Evolutionary conservation across 2,888 invertebrate species (phyloP).

Genomic region (Eupelmus urozonus): DNA sequence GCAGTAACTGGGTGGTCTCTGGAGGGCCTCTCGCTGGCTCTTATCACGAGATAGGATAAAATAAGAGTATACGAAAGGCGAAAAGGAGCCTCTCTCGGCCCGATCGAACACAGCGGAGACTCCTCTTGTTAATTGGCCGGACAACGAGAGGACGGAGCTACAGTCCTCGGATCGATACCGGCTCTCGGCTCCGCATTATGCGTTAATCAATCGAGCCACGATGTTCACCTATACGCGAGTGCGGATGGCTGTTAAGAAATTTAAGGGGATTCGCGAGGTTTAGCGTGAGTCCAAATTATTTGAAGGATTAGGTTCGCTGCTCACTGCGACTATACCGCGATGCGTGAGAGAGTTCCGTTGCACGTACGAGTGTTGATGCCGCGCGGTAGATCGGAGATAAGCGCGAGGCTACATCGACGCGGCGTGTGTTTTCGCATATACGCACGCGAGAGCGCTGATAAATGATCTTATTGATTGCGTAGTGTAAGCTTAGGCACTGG

Average conservation of each 20-base stretch:
- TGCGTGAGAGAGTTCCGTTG: conserved; percentile 15
- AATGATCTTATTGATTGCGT: conserved; percentile 21
- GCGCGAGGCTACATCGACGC: background rate
- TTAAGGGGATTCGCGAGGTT: conserved; percentile 7
- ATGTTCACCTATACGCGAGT: background rate
- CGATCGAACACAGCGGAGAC: background rate
- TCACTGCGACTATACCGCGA: too few relatives aligned
- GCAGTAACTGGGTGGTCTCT: conserved; percentile 20
- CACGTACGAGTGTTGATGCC: conserved; percentile 12
- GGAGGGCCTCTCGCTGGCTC: background rate
- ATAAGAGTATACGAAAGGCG: conserved; percentile 10
- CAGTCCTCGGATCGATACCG: background rate
- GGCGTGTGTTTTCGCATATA: background rate
- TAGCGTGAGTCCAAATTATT: conserved; percentile 7
- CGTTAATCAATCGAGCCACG: background rate
- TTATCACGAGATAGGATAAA: conserved; percentile 29
- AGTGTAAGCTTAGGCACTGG: too few relatives aligned
- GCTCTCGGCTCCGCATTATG: background rate
- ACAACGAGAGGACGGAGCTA: background rate
- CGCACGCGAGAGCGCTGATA: background rate
- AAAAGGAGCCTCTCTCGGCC: background rate
- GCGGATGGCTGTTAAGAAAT: conserved; percentile 4
- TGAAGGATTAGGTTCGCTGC: background rate
- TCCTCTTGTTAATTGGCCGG: conserved; percentile 14
- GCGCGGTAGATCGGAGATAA: conserved; percentile 1